Evolutionary conservation across 2,888 invertebrate genomes (phyloP).

Genomic region (Amphimallon solstitiale): DNA sequence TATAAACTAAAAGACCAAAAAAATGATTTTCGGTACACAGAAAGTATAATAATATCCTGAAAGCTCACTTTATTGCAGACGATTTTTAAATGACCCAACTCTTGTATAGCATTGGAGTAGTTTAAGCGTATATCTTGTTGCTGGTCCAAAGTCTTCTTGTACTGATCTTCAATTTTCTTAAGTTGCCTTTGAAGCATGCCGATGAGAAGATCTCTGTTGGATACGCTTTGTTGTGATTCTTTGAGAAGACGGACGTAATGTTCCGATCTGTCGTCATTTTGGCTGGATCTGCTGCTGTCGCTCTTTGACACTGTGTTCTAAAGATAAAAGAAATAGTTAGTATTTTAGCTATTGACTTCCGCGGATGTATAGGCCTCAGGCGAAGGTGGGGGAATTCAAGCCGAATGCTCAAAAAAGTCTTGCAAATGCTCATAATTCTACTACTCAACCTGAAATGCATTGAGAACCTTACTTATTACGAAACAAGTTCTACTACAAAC

Average conservation of each 20-base stretch:
- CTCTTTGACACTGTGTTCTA: too few species aligned
- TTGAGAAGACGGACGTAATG: constrained; percentile 38
- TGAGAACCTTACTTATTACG: too few species aligned
- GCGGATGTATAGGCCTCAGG: too few species aligned
- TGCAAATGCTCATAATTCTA: too few species aligned
- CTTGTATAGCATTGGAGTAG: constrained; percentile 46
- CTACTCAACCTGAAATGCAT: too few species aligned
- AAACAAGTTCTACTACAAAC: too few species aligned
- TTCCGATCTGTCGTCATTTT: constrained; percentile 32
- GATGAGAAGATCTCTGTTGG: constrained; percentile 51
- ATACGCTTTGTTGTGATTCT: constrained; percentile 48
- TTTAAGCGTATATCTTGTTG: constrained; percentile 50
- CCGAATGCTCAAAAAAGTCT: too few species aligned
- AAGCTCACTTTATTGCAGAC: constrained; percentile 34
- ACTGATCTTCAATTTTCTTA: constrained; percentile 49
- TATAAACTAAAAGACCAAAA: not conserved
- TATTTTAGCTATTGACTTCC: too few species aligned
- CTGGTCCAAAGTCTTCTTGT: constrained; percentile 49
- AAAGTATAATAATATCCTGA: not conserved
- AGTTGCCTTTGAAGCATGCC: constrained; percentile 50
- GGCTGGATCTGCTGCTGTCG: constrained; percentile 8
- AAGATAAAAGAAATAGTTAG: too few species aligned
- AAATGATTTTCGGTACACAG: not conserved
- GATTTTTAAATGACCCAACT: constrained; percentile 45
- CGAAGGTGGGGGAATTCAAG: not conserved